Evolutionary conservation across 2,113 vertebrate species (phyloP).

Genomic region (Psilopsiagon aurifrons): DNA sequence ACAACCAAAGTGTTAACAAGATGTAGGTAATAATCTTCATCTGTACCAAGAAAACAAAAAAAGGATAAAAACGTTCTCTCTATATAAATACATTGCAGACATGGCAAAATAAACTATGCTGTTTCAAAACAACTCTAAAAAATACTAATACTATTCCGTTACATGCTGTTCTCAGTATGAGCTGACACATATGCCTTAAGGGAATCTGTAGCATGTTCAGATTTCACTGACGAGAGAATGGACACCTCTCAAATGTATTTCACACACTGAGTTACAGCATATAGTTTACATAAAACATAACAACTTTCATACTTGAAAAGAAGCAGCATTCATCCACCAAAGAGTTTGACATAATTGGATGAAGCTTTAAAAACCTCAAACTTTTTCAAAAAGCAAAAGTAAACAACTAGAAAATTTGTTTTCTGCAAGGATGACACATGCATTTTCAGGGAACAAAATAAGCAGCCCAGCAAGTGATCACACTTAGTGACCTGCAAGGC

Average conservation of each 20-base stretch:
- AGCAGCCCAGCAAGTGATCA: not conserved
- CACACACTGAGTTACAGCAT: not conserved
- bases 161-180: not conserved
- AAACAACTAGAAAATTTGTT: not conserved
- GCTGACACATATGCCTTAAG: not conserved
- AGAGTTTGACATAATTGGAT: not conserved
- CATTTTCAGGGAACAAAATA: not conserved
- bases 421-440: not conserved
- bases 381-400: not conserved
- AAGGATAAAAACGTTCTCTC: not conserved
- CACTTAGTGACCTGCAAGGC: not conserved
- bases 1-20: not conserved
- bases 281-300: not conserved
- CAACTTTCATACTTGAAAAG: not conserved
- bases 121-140: not conserved
- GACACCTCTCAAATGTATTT: not conserved
- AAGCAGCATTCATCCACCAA: not conserved
- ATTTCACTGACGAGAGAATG: not conserved
- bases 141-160: not conserved
- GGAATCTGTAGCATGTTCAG: not conserved
- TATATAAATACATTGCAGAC: not conserved
- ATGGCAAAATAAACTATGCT: not conserved
- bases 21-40: not conserved
- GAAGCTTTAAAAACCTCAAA: not conserved
- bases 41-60: slow-evolving; percentile 13